Base-by-base conservation (phyloP, 2,797 vertebrate genomes). In the Chelonia mydas region DNA sequence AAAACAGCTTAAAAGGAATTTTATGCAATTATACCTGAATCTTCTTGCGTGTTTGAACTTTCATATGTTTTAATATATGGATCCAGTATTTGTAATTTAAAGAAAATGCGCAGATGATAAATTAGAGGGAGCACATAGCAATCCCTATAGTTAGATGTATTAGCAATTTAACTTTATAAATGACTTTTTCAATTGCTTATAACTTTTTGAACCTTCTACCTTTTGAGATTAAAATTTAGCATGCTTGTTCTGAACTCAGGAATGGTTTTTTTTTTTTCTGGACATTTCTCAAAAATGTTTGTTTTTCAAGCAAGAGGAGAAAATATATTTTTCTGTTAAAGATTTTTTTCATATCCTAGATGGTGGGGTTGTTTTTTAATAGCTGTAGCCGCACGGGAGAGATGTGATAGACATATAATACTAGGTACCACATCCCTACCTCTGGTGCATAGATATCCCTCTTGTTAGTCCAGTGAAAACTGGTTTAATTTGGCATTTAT, bases 121-220 rank as follows among this genome's bases (percentile, higher is more conserved):
- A 68, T 68, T 54, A 82, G 84, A 31, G 76, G 4, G 79, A 57
- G 5, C 49, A 8, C 6, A 8, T 65, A 12, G 1, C 16, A 5
- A 81, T 8, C 5, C 82, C 87, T 15, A 0, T 1, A 0, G 3
- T 11, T 45, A 77, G 1, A 82, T 83, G 7, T 88, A 19, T 84
- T 89, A 45, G 51, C 37, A 51, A 74, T 59, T 49, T 68, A 41
- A 78, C 84, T 90, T 84, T 90, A 45, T 0, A 94, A 91, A 86
- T 37, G 3, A 10, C 4, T 61, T 21, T n/a, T 72, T 72, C 5
- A 41, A 37, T 41, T 37, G 37, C 5, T 37, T 72, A 72, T 21
- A 72, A 72, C n/a, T 72, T 72, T 41, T 37, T 37, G 19, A 72
- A 72, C 19, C 7, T 68, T n/a, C 17, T 68, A 68, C 4, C 61